A percentile compares a stretch with the other conserved stretches of the same genome.
These are phyloP conservation scores for Oxygymnocypris stewartii DNA, from an alignment of 2,113 vertebrate genomes.

Conservation along the genomic window DNA sequence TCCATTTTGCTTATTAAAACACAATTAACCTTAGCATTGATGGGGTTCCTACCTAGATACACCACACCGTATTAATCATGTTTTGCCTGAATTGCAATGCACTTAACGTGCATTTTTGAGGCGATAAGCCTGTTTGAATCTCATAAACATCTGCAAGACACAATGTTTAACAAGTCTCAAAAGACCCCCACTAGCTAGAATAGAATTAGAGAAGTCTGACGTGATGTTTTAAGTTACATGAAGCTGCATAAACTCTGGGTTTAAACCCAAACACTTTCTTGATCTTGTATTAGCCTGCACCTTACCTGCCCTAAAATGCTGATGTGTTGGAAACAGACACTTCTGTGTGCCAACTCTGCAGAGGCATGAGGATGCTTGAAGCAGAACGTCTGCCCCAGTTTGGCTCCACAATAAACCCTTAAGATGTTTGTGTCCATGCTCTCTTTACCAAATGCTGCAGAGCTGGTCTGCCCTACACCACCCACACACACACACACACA, in stretches of 20 bases:
- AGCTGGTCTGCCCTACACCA: background rate
- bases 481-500: background rate
- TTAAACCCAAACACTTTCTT: background rate
- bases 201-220: background rate
- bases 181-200: background rate
- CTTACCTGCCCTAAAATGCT: constrained; percentile 18
- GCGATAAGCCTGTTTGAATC: background rate
- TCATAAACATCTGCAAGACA: background rate
- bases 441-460: constrained; percentile 5
- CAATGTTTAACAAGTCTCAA: background rate
- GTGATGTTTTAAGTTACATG: background rate
- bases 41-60: background rate
- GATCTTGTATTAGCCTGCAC: background rate
- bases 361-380: constrained; percentile 20
- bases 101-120: background rate
- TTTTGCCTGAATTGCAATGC: constrained; percentile 5
- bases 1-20: constrained; percentile 49
- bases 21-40: constrained; percentile 44
- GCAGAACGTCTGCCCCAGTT: constrained; percentile 45
- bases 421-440: constrained; percentile 22
- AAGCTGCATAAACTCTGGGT: background rate
- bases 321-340: constrained; percentile 2
- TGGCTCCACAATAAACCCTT: constrained; percentile 38
- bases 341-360: constrained; percentile 21
- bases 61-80: constrained; percentile 10